phyloP scores from a whole-genome alignment of 2,113 vertebrate genomes.

The Illadopsis cleaveri region DNA sequence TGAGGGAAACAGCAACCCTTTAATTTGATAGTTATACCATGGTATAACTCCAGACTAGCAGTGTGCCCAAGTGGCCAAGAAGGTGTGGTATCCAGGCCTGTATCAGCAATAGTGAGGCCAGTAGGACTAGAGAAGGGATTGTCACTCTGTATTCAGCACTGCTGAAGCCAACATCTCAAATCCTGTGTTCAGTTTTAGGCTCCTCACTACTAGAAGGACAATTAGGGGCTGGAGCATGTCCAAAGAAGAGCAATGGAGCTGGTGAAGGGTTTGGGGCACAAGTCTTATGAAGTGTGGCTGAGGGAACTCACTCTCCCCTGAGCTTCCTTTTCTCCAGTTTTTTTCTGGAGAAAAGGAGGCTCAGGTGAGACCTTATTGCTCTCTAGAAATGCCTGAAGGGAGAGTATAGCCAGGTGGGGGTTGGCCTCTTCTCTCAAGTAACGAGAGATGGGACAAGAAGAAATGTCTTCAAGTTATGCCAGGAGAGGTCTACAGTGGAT shows the following conservation, averaged over 20 bases:
- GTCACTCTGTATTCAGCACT: accelerated
- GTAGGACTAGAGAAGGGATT: neutral
- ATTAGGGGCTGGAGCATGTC: accelerated
- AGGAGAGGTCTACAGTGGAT: neutral
- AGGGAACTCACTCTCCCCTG: neutral
- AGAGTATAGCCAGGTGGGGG: neutral
- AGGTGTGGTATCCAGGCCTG: neutral
- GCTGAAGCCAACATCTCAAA: neutral
- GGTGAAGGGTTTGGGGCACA: neutral
- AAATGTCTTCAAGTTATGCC: neutral
- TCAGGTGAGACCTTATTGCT: neutral
- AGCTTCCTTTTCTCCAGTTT: neutral
- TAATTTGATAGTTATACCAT: neutral
- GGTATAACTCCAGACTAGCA: neutral
- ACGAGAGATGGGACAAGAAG: neutral
- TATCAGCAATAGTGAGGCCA: neutral
- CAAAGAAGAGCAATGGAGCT: neutral
- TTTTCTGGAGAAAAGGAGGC: neutral
- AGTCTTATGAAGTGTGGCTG: no score
- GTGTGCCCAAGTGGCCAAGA: neutral
- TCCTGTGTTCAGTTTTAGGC: neutral
- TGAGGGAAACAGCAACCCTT: neutral
- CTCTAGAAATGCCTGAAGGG: neutral
- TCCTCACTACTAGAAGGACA: neutral
- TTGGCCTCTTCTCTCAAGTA: neutral